Evolutionary conservation across 2,797 vertebrate genomes (phyloP).

Genomic region (Phalanger gymnotis): DNA sequence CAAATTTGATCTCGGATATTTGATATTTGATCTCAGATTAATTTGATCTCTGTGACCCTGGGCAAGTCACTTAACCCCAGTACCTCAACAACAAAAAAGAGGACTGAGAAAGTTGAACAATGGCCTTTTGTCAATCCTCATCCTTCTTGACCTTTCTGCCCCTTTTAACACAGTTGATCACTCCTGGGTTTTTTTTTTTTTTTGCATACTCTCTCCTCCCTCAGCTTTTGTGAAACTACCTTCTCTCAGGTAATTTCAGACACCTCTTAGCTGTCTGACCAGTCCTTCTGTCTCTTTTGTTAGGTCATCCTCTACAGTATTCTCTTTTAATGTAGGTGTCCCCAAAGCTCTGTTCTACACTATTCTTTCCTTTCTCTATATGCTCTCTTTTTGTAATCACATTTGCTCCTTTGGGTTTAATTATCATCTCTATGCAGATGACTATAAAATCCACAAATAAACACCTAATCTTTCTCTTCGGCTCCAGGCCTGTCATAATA

Average conservation of each 20-base stretch:
- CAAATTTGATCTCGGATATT: too few species aligned
- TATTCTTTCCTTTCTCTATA: neutral
- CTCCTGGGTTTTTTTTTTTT: too few species aligned
- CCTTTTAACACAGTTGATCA: too few species aligned
- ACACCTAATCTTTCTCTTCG: neutral
- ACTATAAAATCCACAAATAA: neutral
- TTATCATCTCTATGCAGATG: neutral
- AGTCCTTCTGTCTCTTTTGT: neutral
- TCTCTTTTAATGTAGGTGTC: neutral
- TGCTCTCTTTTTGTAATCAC: neutral
- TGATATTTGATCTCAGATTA: too few species aligned
- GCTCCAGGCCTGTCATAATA: neutral
- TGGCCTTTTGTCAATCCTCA: too few species aligned
- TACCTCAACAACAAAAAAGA: too few species aligned
- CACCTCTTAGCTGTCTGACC: neutral
- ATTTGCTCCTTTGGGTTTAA: neutral
- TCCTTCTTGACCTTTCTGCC: too few species aligned
- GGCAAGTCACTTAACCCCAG: too few species aligned
- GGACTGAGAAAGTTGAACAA: too few species aligned
- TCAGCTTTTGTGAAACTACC: neutral
- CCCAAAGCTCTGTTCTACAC: neutral
- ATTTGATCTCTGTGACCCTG: too few species aligned
- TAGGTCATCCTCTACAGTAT: neutral
- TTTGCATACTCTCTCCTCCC: too few species aligned
- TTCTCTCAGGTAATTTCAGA: neutral